Evolutionary conservation across 2,888 invertebrate genomes (phyloP).

Genomic region (Drosophila lutescens): DNA sequence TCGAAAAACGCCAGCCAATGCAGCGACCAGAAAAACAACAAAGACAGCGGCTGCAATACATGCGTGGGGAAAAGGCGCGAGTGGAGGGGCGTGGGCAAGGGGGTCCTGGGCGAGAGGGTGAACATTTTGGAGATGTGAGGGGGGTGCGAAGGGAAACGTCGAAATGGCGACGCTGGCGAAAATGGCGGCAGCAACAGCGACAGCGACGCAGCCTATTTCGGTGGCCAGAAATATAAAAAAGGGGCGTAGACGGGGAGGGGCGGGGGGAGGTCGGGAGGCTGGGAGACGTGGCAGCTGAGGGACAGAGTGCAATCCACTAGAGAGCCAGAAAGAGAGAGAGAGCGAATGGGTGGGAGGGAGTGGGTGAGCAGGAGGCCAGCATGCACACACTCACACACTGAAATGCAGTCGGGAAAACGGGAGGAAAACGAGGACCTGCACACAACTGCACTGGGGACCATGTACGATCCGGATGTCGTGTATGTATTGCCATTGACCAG

Average conservation of each 20-base stretch:
- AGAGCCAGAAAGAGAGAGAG: conserved; percentile 5
- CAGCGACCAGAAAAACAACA: conserved; percentile 61
- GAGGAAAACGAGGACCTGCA: conserved; percentile 30
- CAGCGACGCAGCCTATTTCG: conserved; percentile 54
- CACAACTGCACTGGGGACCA: conserved; percentile 47
- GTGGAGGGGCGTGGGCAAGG: not conserved
- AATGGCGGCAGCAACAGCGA: conserved; percentile 31
- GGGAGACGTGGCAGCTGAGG: conserved; percentile 49
- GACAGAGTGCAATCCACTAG: conserved; percentile 59
- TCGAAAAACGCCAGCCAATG: conserved; percentile 60
- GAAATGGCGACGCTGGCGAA: conserved; percentile 20
- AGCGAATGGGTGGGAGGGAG: conserved; percentile 1
- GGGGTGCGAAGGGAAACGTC: conserved; percentile 16
- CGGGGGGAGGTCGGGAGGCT: conserved; percentile 3
- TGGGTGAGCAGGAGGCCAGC: not conserved
- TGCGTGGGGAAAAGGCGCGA: conserved; percentile 28
- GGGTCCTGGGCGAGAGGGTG: not conserved
- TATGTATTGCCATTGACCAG: conserved; percentile 75
- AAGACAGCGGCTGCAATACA: conserved; percentile 38
- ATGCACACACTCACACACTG: conserved; percentile 6
- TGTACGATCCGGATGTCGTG: conserved; percentile 66
- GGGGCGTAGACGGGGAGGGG: conserved; percentile 30
- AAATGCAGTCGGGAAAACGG: conserved; percentile 41
- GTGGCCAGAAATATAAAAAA: conserved; percentile 37
- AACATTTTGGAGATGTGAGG: not conserved